Evolutionary conservation across 2,888 invertebrate genomes (phyloP).

Genomic region (Polymixis lichenea): DNA sequence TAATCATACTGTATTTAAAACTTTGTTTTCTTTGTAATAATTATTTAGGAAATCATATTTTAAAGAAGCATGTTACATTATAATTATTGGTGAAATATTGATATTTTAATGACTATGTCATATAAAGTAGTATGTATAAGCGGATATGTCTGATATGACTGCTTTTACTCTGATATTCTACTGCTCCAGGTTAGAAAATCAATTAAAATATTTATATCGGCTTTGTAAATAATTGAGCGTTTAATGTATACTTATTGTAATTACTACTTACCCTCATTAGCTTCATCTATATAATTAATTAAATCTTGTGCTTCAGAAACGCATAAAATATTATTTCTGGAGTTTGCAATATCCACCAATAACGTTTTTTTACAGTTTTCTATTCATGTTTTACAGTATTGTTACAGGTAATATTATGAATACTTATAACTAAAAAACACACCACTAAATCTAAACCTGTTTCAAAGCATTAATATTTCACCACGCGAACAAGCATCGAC

Average conservation of each 20-base stretch:
- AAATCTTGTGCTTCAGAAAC: background rate
- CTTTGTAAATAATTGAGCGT: background rate
- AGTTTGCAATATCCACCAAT: background rate
- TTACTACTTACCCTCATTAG: constrained; percentile 2
- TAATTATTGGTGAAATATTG: background rate
- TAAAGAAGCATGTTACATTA: background rate
- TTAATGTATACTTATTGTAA: background rate
- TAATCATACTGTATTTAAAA: background rate
- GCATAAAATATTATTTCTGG: background rate
- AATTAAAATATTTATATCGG: background rate
- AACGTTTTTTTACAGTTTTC: background rate
- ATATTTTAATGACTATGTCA: background rate
- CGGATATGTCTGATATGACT: constrained; percentile 20
- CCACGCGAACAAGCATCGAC: background rate
- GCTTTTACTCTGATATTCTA: constrained; percentile 1
- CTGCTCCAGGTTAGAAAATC: background rate
- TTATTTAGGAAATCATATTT: constrained; percentile 8
- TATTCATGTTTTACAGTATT: background rate
- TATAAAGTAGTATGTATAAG: no score
- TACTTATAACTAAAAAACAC: background rate
- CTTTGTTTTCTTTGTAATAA: background rate
- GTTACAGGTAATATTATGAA: background rate
- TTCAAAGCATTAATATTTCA: background rate
- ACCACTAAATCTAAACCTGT: background rate
- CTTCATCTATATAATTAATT: background rate